These are phyloP conservation scores for Lepidotrigona ventralis DNA, from an alignment of 1,140 invertebrate genomes.

Conservation along the genomic window DNA sequence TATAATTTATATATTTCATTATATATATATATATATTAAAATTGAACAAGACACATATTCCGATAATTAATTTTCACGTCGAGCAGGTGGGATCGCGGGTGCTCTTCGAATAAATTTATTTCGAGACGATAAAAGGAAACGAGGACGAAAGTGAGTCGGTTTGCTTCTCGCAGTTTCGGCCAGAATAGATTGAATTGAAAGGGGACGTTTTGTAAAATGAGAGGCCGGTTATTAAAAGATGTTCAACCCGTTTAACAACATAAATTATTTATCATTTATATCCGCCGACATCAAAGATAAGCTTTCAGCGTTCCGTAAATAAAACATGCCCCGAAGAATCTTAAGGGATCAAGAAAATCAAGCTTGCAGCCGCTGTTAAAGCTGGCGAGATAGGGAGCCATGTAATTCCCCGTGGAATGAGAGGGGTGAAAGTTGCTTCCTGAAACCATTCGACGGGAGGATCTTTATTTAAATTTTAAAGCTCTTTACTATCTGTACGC, in stretches of 20 bases:
- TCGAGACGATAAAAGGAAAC: background rate
- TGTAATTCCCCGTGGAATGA: slow-evolving; percentile 56
- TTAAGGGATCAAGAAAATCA: slow-evolving; percentile 51
- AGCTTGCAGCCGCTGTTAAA: slow-evolving; percentile 45
- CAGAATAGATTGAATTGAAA: slow-evolving; percentile 6
- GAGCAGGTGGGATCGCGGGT: no score
- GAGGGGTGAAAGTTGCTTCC: slow-evolving; percentile 42
- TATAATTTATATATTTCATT: background rate
- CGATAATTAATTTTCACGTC: background rate
- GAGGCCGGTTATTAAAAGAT: slow-evolving; percentile 15
- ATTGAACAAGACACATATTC: background rate
- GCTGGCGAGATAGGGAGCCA: slow-evolving; percentile 29
- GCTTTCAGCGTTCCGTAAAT: slow-evolving; percentile 37
- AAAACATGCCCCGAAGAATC: slow-evolving; percentile 39
- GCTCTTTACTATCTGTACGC: slow-evolving; percentile 40
- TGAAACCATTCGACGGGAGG: slow-evolving; percentile 37
- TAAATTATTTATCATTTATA: slow-evolving; percentile 34
- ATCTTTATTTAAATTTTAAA: slow-evolving; percentile 60
- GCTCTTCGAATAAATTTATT: slow-evolving; percentile 1
- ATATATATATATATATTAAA: background rate
- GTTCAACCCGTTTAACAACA: slow-evolving; percentile 24
- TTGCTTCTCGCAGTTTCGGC: background rate
- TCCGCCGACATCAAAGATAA: slow-evolving; percentile 39
- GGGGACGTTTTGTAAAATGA: background rate
- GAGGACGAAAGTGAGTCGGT: background rate